Conservation (phyloP, 2,113 vertebrate species). For the Neopipo cinnamomea region DNA sequence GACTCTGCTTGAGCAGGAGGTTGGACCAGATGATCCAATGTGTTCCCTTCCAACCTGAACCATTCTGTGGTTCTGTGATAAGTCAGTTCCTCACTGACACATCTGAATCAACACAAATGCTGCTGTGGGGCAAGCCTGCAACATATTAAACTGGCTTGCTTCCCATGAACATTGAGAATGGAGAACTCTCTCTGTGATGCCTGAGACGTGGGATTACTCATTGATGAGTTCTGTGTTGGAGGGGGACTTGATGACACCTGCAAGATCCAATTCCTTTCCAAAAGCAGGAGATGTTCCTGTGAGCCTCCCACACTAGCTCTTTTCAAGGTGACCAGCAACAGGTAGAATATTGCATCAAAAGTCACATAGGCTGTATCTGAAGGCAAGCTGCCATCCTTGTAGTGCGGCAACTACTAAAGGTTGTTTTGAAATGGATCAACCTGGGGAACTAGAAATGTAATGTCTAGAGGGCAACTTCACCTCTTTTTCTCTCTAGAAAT, state of each 20-base stretch:
- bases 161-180: neutral
- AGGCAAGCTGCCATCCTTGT: neutral
- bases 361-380: neutral
- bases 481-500: neutral
- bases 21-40: neutral
- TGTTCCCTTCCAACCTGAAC: neutral
- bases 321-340: neutral
- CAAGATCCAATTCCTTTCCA: neutral
- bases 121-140: neutral
- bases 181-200: neutral
- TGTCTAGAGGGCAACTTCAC: neutral
- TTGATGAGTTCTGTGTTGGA: neutral
- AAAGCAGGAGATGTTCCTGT: neutral
- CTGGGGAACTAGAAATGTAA: neutral
- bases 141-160: neutral
- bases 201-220: neutral
- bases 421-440: neutral
- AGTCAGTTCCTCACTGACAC: neutral
- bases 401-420: neutral
- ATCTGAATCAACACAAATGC: accelerated
- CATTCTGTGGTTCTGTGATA: neutral
- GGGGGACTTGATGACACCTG: neutral
- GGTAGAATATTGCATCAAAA: neutral
- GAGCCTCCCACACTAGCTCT: neutral
- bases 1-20: neutral